These are phyloP conservation scores for Hemibagrus wyckioides DNA, from an alignment of 2,113 vertebrate genomes.

Conservation along the genomic window DNA sequence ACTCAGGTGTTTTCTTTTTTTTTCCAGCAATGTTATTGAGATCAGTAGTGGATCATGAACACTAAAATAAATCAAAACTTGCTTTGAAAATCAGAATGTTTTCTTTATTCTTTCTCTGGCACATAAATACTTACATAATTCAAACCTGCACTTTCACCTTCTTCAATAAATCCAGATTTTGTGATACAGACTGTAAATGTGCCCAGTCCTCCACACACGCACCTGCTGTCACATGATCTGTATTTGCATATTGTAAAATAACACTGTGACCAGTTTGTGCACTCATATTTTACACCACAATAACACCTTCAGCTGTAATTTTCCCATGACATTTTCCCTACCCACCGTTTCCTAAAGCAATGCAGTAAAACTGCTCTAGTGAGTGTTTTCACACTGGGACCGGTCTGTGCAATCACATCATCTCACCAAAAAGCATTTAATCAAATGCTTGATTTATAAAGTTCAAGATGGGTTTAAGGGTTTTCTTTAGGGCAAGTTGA, in stretches of 20 bases:
- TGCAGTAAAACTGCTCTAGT: neutral
- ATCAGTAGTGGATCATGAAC: neutral
- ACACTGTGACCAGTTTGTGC: neutral
- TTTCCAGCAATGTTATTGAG: neutral
- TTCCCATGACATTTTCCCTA: neutral
- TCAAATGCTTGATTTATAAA: neutral
- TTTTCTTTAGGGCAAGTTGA: neutral
- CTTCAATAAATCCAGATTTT: neutral
- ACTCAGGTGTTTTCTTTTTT: no score
- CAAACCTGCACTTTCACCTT: neutral
- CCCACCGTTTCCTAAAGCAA: neutral
- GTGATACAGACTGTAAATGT: neutral
- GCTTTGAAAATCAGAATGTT: neutral
- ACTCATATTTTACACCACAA: neutral
- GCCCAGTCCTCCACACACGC: neutral
- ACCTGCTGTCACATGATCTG: neutral
- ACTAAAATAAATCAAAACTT: neutral
- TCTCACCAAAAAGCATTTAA: neutral
- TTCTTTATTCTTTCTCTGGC: neutral
- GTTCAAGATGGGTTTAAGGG: neutral
- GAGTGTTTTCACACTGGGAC: neutral
- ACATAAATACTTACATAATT: neutral
- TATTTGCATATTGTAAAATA: constrained; percentile 11
- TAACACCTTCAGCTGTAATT: neutral
- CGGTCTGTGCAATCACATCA: neutral